phyloP scores from a whole-genome alignment of 2,797 vertebrate genomes.

The Diceros bicornis region DNA sequence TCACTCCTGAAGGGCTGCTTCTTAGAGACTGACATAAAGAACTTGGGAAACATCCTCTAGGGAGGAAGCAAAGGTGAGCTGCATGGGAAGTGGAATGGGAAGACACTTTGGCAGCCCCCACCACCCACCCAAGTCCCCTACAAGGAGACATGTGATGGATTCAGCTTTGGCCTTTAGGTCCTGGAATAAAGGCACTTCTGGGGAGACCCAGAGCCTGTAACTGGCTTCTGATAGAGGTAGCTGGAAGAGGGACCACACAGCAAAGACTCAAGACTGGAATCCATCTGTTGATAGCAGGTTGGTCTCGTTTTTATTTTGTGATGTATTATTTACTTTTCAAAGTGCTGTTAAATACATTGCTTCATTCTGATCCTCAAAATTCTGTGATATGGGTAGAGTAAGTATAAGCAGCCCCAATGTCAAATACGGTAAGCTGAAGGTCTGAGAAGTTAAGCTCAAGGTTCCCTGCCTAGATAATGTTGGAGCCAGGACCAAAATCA shows the following conservation, averaged over 20 bases:
- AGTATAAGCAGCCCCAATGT: not conserved
- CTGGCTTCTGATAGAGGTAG: not conserved
- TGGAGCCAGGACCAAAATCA: not conserved
- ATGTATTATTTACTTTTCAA: conserved; percentile 19
- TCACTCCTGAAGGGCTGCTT: not conserved
- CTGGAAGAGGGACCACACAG: not conserved
- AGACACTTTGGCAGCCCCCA: not conserved
- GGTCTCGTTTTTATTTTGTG: conserved; percentile 29
- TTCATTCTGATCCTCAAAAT: conserved; percentile 16
- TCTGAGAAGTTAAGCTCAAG: not conserved
- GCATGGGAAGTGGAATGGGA: not conserved
- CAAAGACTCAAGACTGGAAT: not conserved
- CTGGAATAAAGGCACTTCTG: not conserved
- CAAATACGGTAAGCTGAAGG: not conserved
- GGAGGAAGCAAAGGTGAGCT: not conserved
- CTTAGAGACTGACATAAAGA: not conserved
- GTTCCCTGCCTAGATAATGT: not conserved
- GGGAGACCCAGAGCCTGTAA: not conserved
- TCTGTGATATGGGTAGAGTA: not conserved
- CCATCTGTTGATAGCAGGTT: not conserved
- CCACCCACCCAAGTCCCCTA: no score
- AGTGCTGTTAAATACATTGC: not conserved
- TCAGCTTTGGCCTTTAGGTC: not conserved
- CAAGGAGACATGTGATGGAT: not conserved
- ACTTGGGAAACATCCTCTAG: no score